Evolutionary conservation across 2,797 vertebrate genomes (phyloP).

Genomic region (Paedocypris micromegethes): DNA sequence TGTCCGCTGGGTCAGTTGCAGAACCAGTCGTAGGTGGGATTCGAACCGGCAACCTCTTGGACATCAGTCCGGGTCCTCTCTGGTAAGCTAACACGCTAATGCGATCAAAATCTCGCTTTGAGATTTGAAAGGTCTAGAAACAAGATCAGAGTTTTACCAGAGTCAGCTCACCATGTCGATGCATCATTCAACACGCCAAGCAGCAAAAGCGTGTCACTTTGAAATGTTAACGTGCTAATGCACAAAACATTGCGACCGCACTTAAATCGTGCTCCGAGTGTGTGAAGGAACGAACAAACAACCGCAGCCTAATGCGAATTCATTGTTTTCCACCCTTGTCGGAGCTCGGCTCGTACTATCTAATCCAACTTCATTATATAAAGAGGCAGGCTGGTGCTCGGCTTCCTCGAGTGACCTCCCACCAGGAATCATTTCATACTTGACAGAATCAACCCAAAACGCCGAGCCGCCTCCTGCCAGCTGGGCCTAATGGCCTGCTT

Average conservation of each 20-base stretch:
- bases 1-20: no score
- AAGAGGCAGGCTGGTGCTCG: slow-evolving; percentile 17
- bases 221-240: slow-evolving; percentile 27
- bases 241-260: slow-evolving; percentile 11
- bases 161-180: background rate
- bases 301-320: slow-evolving; percentile 37
- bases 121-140: no score
- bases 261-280: slow-evolving; percentile 35
- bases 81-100: no score
- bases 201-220: slow-evolving; percentile 17
- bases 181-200: slow-evolving; percentile 1
- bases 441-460: slow-evolving; percentile 38
- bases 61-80: no score
- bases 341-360: slow-evolving; percentile 39
- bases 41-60: no score
- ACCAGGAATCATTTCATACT: slow-evolving; percentile 47
- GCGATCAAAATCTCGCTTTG: no score
- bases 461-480: slow-evolving; percentile 35
- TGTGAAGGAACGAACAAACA: slow-evolving; percentile 37
- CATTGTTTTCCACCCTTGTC: slow-evolving; percentile 36
- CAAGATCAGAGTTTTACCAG: background rate
- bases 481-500: slow-evolving; percentile 40
- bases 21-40: no score
- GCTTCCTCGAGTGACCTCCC: slow-evolving; percentile 32
- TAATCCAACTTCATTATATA: slow-evolving; percentile 46